phyloP scores from a whole-genome alignment of 1,140 invertebrate genomes.

The Rhysida immarginata region DNA sequence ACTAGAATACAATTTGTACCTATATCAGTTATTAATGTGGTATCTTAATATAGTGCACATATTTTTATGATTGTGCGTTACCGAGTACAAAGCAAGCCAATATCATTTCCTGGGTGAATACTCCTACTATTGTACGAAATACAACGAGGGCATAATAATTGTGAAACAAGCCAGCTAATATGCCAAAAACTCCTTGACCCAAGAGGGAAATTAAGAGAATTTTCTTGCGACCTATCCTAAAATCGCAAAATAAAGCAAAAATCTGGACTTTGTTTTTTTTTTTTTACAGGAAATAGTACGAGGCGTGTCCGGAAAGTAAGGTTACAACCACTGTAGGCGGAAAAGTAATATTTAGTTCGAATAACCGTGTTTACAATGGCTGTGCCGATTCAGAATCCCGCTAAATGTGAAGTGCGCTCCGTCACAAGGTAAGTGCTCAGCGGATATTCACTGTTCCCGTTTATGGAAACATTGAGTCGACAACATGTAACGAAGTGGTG shows the following conservation, averaged over 20 bases:
- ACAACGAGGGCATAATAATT: slow-evolving; percentile 52
- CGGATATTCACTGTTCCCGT: too few relatives aligned
- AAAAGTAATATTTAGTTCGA: too few relatives aligned
- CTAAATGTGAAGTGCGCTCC: too few relatives aligned
- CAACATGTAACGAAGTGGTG: too few relatives aligned
- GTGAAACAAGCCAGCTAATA: slow-evolving; percentile 45
- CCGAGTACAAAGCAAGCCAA: slow-evolving; percentile 61
- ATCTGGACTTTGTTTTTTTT: background rate
- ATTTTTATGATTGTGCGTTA: slow-evolving; percentile 26
- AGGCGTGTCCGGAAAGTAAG: too few relatives aligned
- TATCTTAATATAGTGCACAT: background rate
- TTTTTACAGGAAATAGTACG: background rate
- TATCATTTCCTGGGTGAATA: slow-evolving; percentile 56
- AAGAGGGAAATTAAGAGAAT: slow-evolving; percentile 54
- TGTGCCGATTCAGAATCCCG: too few relatives aligned
- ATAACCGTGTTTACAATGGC: too few relatives aligned
- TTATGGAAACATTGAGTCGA: too few relatives aligned
- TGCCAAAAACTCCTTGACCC: slow-evolving; percentile 47
- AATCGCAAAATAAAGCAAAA: slow-evolving; percentile 8
- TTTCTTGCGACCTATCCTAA: slow-evolving; percentile 49
- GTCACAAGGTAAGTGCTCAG: too few relatives aligned
- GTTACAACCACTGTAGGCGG: too few relatives aligned
- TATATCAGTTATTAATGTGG: background rate
- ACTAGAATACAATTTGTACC: background rate
- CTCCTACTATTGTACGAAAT: slow-evolving; percentile 48